Evolutionary conservation across 2,113 vertebrate species (phyloP), one percentile per base, ranked within the genome.

Genomic region (Archocentrus centrarchus): DNA sequence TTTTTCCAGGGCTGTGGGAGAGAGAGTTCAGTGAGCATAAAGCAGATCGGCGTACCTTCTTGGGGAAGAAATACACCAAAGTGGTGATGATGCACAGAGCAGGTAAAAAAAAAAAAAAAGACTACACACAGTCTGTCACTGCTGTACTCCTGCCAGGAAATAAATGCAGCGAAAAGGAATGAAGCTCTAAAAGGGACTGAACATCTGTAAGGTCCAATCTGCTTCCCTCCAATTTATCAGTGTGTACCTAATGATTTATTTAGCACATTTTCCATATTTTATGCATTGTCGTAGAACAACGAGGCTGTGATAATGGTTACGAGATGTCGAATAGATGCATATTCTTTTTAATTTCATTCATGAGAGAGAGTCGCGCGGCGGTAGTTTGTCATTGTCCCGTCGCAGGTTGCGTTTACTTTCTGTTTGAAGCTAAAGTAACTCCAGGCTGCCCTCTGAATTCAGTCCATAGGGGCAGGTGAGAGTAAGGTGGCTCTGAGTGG

Each of bases 61-160:
- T 95, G 77, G 94, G 95, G 11, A 93, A 85, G 57, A 89, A 92
- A 83, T 94, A 95, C 90, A 95, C 93, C 62, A 95, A 94, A 91
- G 94, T 95, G 70, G 9, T 79, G 44, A 94, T 94, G 94, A 93
- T 95, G 91, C 94, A 94, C 89, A 77, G 85, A 92, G 91, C 92
- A 94, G 94, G 93, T 93, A 87, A 80, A 78, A 75, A 37, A 70
- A 37, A 70, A 63, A 15, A 55, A 24, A 5, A 59, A 53, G 30
- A 10, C 15, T 13, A 2, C 35, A 41, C 44, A 14, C 73, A 41
- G 58, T 55, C 68, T 82, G 61, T 75, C 18, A 24, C 81, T 53
- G 68, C 37, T 50, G n/a, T 17, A 17, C 75, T 53, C 59, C 77
- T 81, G 81, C 83, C 59, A 81, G 66, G 58, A 59, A 80, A 85